A percentile compares a stretch with the other conserved stretches of the same genome.
phyloP scores from a whole-genome alignment of 2,113 vertebrate genomes.

The Macrotus californicus region DNA sequence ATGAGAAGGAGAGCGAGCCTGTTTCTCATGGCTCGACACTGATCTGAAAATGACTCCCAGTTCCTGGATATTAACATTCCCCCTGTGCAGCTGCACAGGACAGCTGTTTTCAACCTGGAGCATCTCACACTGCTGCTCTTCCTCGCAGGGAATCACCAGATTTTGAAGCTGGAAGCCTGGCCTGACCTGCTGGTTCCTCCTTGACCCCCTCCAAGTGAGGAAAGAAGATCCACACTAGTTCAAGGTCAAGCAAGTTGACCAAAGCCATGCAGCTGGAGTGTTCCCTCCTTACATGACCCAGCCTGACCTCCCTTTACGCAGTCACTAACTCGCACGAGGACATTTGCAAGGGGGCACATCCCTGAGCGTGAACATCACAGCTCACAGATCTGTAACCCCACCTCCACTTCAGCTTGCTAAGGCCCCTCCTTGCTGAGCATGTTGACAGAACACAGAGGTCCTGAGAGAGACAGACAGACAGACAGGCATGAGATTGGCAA shows the following conservation, averaged over 20 bases:
- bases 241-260: not conserved
- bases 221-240: too few species aligned
- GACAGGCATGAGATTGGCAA: not conserved
- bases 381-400: not conserved
- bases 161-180: not conserved
- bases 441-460: not conserved
- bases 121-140: not conserved
- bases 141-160: accelerated
- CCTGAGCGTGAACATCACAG: accelerated
- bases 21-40: not conserved
- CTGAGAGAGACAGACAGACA: not conserved
- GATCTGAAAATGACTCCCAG: not conserved
- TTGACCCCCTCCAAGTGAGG: accelerated
- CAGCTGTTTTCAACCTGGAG: not conserved
- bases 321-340: too few species aligned
- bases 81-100: accelerated
- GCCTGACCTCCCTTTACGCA: not conserved
- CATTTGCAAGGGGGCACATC: not conserved
- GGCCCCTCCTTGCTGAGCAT: not conserved
- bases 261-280: accelerated
- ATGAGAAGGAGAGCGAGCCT: not conserved
- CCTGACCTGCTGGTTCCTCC: not conserved
- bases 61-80: accelerated
- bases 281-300: accelerated
- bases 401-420: not conserved